phyloP scores from a whole-genome alignment of 1,140 invertebrate species.

The Cydia strobilella region DNA sequence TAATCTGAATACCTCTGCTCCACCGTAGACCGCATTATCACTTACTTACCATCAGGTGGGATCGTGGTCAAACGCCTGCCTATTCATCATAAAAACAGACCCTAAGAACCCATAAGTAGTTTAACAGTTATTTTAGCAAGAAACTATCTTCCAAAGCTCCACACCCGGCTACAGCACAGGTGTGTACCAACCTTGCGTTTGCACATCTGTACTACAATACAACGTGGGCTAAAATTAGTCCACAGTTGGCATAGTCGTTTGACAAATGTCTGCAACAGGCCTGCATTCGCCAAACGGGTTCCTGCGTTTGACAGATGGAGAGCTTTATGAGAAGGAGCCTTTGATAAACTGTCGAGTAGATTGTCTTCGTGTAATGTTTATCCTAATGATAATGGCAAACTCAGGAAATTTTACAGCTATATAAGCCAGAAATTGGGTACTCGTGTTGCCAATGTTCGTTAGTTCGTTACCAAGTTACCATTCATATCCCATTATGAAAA shows the following conservation, averaged over 20 bases:
- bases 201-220: conserved; percentile 1
- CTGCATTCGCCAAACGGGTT: not conserved
- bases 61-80: no score
- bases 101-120: not conserved
- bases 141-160: not conserved
- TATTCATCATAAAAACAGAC: not conserved
- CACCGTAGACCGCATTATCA: no score
- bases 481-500: no score
- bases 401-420: not conserved
- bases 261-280: not conserved
- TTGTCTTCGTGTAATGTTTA: not conserved
- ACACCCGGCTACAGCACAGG: not conserved
- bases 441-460: no score
- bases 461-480: no score
- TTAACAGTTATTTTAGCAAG: not conserved
- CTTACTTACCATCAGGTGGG: no score
- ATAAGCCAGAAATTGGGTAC: not conserved
- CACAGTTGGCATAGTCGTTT: not conserved
- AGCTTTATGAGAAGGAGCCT: conserved; percentile 2
- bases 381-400: not conserved
- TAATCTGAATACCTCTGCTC: no score
- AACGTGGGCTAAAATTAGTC: not conserved
- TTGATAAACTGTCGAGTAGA: not conserved
- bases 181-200: not conserved
- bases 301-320: not conserved